These are phyloP conservation scores for Rhagologus leucostigma DNA, from an alignment of 2,113 vertebrate species.

Conservation along the genomic window DNA sequence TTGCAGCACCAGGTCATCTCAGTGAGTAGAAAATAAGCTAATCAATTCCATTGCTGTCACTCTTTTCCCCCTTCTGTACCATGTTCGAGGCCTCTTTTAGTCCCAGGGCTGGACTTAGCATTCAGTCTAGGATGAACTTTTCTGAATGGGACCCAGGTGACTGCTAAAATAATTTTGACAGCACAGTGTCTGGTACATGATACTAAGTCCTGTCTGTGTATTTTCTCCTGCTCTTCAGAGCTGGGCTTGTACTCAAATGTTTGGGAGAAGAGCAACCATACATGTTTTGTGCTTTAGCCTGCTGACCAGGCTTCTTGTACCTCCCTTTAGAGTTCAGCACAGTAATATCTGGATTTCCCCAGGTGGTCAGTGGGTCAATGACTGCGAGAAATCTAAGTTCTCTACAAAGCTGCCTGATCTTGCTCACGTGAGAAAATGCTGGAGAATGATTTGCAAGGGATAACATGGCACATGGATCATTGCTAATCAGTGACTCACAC, in stretches of 20 bases:
- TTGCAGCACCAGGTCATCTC: background rate
- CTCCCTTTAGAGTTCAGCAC: background rate
- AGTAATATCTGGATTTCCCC: background rate
- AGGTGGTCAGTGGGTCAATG: background rate
- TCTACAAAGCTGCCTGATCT: background rate
- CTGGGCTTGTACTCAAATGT: background rate
- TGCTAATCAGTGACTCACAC: conserved; percentile 34
- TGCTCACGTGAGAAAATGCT: background rate
- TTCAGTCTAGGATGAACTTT: background rate
- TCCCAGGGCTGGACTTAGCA: background rate
- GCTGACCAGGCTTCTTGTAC: background rate
- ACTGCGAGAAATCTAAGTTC: background rate
- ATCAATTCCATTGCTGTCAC: background rate
- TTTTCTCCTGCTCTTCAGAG: background rate
- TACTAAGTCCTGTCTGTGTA: background rate
- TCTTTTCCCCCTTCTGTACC: background rate
- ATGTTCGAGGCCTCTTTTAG: background rate
- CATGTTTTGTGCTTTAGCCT: background rate
- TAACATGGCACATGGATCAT: background rate
- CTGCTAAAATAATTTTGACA: background rate
- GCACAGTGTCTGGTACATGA: background rate
- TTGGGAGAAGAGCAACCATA: background rate
- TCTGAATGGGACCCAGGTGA: background rate
- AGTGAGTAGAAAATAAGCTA: background rate
- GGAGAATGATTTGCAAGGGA: background rate